Base-by-base conservation (phyloP, 2,888 invertebrate genomes). In the Clunio marinus region DNA sequence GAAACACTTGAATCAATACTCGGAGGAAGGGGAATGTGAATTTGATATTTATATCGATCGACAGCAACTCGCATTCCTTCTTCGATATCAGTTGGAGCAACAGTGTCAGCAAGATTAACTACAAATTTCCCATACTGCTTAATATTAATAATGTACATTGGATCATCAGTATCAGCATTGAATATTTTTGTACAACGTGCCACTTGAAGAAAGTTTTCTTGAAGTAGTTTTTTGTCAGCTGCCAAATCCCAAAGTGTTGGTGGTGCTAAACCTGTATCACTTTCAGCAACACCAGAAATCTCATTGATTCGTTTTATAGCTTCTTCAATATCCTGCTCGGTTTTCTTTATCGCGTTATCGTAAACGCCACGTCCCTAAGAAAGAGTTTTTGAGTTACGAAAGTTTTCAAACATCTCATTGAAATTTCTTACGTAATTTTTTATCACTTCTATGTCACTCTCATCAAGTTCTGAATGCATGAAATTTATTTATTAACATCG, bases 61-160 rank as follows among this genome's bases (percentile, higher is more conserved):
- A 99, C 99, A 10, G 93, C 99, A 69, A 99, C 99, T 74, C 99
- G 85, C 92, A 93, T 93, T 63, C 92, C 92, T 76, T 93, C 98
- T 80, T 99, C 99, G 76, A 99, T 98, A 77, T 99, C 98, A 37
- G 98, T 98, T 0, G 98, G 97, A 0, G 98, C 97, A 0, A 98
- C 98, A 0, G 96, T 93, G 77, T 98, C 97, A 1, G 96, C 96
- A 20, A 99, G 81, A 78, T 98, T 97, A 10, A 99, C 99, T 2
- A 99, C 99, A 83, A 99, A 99, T 79, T 99, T 99, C 7, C 99
- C 99, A 82, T 99, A 99, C 79, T 99, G 99, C 77, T 99, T 99
- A 0, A 99, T 99, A 81, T 99, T 99, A 74, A 99, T 99, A 70
- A 99, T 98, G 78, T 99, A 99, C 78, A 98, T 97, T 0, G 97